Conservation (phyloP, 2,888 invertebrate genomes). For the Pachydiplax longipennis region DNA sequence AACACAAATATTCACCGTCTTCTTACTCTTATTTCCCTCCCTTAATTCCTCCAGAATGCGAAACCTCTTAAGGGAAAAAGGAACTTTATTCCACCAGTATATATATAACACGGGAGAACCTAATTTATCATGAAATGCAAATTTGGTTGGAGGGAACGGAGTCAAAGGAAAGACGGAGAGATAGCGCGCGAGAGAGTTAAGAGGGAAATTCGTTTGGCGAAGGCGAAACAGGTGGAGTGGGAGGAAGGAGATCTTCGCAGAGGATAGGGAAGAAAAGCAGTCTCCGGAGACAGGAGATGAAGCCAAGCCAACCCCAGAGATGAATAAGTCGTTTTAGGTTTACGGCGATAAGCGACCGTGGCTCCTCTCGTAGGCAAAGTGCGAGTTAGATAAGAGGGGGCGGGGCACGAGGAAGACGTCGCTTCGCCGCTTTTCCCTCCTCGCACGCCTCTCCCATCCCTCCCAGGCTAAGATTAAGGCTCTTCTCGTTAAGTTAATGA, state of each 20-base stretch:
- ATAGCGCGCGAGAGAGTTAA: not conserved
- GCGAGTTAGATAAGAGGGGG: slow-evolving; percentile 16
- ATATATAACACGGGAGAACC: too few relatives aligned
- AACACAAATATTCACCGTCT: too few relatives aligned
- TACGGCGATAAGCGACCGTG: slow-evolving; percentile 24
- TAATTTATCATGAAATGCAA: too few relatives aligned
- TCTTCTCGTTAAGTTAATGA: slow-evolving; percentile 46
- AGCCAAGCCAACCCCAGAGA: slow-evolving; percentile 21
- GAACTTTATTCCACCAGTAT: too few relatives aligned
- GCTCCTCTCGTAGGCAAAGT: slow-evolving; percentile 13
- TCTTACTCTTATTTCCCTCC: too few relatives aligned
- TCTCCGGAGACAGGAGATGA: slow-evolving; percentile 12
- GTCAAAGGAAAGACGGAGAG: not conserved
- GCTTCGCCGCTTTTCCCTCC: too few relatives aligned
- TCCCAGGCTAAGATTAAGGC: slow-evolving; percentile 28
- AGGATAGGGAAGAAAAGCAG: not conserved
- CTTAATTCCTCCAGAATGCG: too few relatives aligned
- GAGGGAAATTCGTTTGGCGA: not conserved
- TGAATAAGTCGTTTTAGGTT: slow-evolving; percentile 38
- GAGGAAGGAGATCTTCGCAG: not conserved
- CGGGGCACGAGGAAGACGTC: not conserved
- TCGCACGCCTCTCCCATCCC: not conserved
- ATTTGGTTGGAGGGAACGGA: not conserved
- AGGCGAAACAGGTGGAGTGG: slow-evolving; percentile 28
- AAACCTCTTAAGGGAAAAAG: too few relatives aligned